phyloP scores from a whole-genome alignment of 2,797 vertebrate genomes.

The Tapera naevia region DNA sequence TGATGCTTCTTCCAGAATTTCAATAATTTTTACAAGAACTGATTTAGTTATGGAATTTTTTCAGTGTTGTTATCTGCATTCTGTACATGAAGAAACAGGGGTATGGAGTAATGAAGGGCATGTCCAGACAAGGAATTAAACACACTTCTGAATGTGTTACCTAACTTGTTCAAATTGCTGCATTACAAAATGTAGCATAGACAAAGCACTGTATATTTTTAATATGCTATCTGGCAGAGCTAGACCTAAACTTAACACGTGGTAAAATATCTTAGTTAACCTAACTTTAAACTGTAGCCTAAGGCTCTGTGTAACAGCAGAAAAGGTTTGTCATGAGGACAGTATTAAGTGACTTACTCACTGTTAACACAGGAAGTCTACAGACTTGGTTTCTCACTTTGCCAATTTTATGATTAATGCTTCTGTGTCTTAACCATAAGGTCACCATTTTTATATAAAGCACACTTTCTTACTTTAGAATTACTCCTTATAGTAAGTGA shows the following conservation, averaged over 20 bases:
- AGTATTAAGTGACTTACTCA: conserved; percentile 36
- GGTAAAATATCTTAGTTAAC: conserved; percentile 17
- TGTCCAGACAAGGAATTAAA: conserved; percentile 45
- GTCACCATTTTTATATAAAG: not conserved
- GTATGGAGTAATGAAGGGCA: conserved; percentile 10
- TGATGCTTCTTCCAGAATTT: not conserved
- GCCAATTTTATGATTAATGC: conserved; percentile 44
- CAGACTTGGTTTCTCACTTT: conserved; percentile 7
- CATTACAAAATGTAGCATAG: conserved; percentile 7
- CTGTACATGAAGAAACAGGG: conserved; percentile 15
- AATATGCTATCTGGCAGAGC: conserved; percentile 32
- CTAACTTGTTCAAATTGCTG: conserved; percentile 48
- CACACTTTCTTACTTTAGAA: not conserved
- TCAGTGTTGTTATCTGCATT: not conserved
- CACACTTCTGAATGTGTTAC: conserved; percentile 14
- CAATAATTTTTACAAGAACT: not conserved
- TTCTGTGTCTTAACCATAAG: conserved; percentile 1
- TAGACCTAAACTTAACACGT: conserved; percentile 13
- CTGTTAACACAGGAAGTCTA: conserved; percentile 25
- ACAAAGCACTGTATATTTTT: not conserved
- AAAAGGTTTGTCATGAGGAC: conserved; percentile 43
- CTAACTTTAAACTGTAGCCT: conserved; percentile 36
- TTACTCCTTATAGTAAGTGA: not conserved
- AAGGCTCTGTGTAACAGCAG: conserved; percentile 17
- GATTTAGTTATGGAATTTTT: not conserved